Base-by-base conservation (phyloP, 2,113 vertebrate genomes). In the Noctilio leporinus region DNA sequence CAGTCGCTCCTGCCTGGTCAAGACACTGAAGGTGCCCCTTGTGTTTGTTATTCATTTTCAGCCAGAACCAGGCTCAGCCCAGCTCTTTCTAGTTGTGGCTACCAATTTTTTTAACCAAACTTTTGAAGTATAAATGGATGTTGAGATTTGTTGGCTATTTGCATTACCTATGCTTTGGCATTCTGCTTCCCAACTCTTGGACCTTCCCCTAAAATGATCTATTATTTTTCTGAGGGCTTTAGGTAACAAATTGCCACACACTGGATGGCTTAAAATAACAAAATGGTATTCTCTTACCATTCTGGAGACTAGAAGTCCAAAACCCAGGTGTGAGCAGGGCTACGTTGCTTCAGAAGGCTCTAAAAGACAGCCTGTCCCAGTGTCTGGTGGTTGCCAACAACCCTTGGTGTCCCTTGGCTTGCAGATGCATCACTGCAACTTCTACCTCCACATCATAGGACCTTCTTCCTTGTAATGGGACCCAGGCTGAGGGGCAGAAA, bases 1-100 rank as follows among this genome's bases (percentile, higher is more conserved):
- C 22, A 0, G 9, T 9, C 12, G 19, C 10, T 22, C 5, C 22
- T 75, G 6, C 30, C 40, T 1, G 40, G 33, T 17, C 20, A 45
- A 8, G 33, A 51, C 4, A 22, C 16, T 35, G 43, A 30, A 4
- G 3, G 19, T n/a, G 6, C 35, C 9, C n/a, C 84, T n/a, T 72
- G 30, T 30, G 77, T 35, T 89, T 57, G 19, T 3, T 6, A 11
- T 22, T n/a, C 55, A 19, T 22, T 3, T 65, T 35, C 26, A 8
- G 1, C 19, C 28, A 64, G 53, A 89, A 82, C 82, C 28, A 28
- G 17, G 0, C 7, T 90, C 28, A 70, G 4, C 2, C 4, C 6
- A 59, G 19, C 62, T 53, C 33, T 81, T 86, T 59, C 28, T 33
- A 67, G 24, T 19, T 53, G 22, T 77, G 55, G 64, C 43, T 70